Conservation (phyloP, 1,140 invertebrate species). For the Apocrypta bakeri region DNA sequence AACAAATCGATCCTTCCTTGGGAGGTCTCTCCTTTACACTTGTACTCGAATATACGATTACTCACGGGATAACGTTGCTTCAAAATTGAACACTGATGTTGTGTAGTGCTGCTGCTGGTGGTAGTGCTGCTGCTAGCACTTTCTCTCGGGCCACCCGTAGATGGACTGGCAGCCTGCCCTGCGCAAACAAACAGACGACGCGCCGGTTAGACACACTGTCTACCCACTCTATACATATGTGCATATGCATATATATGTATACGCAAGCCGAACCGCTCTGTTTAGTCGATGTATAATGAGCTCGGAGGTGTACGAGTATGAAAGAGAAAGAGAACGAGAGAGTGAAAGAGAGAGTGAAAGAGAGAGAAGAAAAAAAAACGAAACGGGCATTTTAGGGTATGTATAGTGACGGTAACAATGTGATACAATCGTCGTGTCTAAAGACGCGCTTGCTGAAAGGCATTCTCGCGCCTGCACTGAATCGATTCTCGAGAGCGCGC, state of each 20-base stretch:
- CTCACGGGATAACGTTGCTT: constrained; percentile 24
- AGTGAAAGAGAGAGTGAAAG: no score
- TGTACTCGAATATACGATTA: constrained; percentile 9
- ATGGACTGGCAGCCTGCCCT: constrained; percentile 58
- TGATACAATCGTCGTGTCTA: no score
- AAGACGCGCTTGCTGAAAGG: no score
- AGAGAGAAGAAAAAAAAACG: no score
- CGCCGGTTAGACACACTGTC: neutral
- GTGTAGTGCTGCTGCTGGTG: neutral
- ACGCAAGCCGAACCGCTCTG: neutral
- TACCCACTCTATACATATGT: neutral
- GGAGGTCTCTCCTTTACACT: neutral
- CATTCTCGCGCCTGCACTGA: no score
- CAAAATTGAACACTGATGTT: neutral
- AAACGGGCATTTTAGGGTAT: no score
- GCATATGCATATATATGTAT: neutral
- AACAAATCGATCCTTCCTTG: no score
- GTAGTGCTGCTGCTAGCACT: no score
- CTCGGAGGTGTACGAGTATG: no score
- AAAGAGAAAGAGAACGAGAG: no score
- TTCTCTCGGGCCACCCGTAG: constrained; percentile 4
- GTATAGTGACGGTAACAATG: no score
- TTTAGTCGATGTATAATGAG: neutral
- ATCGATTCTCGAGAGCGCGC: no score
- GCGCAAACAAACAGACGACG: constrained; percentile 53